Percentiles rank a stretch among this genome's conserved stretches.
Conservation (phyloP, 2,888 invertebrate species). For the Brenthis ino region DNA sequence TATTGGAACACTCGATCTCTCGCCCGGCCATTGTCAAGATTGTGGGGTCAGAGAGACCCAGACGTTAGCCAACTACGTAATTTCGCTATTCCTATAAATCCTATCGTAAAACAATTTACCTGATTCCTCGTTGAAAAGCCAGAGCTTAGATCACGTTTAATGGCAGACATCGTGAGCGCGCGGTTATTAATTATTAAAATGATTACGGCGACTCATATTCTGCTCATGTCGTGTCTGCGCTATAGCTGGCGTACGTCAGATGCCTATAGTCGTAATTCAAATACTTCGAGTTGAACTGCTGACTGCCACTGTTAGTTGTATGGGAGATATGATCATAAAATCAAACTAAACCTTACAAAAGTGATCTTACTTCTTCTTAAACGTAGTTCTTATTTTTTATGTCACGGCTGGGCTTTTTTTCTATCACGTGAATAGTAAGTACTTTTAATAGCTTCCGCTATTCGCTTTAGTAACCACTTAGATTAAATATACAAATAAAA, state of each 20-base stretch:
- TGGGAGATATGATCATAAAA: conserved; percentile 16
- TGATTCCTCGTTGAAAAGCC: conserved; percentile 50
- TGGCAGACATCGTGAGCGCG: conserved; percentile 69
- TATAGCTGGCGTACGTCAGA: conserved; percentile 37
- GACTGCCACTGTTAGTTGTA: conserved; percentile 22
- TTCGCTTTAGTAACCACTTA: background rate
- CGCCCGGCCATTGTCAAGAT: conserved; percentile 79
- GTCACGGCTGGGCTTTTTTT: no score
- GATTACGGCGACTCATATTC: conserved; percentile 62
- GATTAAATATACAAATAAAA: background rate
- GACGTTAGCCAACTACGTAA: conserved; percentile 70
- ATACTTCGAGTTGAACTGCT: conserved; percentile 26
- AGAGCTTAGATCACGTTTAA: conserved; percentile 62
- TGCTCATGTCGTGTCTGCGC: conserved; percentile 48
- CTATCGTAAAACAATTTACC: conserved; percentile 75
- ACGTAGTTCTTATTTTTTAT: no score
- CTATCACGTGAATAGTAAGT: no score
- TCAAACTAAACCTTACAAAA: conserved; percentile 12
- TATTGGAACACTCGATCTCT: conserved; percentile 68
- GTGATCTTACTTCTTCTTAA: background rate
- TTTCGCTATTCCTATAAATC: conserved; percentile 77
- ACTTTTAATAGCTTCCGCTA: no score
- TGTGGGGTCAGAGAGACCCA: conserved; percentile 75
- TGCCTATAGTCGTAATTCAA: conserved; percentile 38
- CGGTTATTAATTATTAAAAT: conserved; percentile 75